Conservation (phyloP, 2,888 invertebrate species). For the Anaspis maculata region DNA sequence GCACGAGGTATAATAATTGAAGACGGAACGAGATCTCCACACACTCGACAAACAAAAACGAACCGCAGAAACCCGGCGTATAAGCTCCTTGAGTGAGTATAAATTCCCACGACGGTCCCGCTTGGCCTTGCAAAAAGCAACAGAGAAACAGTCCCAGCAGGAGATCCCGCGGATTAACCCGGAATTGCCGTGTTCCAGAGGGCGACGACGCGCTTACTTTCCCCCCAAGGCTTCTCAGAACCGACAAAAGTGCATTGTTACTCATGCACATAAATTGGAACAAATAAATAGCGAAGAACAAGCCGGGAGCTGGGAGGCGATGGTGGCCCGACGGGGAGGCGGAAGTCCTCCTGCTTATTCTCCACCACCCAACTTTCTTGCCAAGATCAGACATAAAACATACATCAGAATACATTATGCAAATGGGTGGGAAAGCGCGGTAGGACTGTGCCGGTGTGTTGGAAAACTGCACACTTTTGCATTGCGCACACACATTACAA, state of each 20-base stretch:
- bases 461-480: constrained; percentile 16
- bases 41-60: no score
- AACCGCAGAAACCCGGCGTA: no score
- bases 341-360: no score
- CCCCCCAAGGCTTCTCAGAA: background rate
- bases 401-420: constrained; percentile 30
- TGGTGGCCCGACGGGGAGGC: no score
- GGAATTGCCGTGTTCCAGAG: background rate
- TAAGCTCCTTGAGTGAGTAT: no score
- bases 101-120: no score
- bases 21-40: no score
- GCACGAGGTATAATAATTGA: no score
- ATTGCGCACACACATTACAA: no score
- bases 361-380: constrained; percentile 22
- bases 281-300: constrained; percentile 27
- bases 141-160: no score
- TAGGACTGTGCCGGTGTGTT: background rate
- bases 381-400: constrained; percentile 29
- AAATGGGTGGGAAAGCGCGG: constrained; percentile 19
- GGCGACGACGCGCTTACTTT: constrained; percentile 3
- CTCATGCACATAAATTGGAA: constrained; percentile 31
- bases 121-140: no score
- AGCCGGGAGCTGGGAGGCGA: no score
- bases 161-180: constrained; percentile 1
- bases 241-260: constrained; percentile 26